These are phyloP conservation scores for Sebastes reedi DNA, from an alignment of 2,797 vertebrate species.

Conservation along the genomic window DNA sequence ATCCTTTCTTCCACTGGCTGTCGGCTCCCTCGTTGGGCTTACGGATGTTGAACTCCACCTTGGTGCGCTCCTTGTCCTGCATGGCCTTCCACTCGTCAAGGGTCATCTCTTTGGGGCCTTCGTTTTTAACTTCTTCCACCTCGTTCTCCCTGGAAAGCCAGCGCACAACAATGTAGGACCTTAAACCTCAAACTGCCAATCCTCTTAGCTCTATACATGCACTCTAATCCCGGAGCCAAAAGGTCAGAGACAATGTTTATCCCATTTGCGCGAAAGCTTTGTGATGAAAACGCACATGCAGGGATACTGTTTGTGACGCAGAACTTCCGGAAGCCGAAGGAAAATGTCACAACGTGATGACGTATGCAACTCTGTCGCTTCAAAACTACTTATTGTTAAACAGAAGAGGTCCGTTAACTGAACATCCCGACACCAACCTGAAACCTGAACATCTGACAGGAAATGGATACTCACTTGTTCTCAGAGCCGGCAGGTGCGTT, in stretches of 20 bases:
- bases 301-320: background rate
- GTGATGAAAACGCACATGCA: slow-evolving; percentile 7
- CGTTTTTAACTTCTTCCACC: slow-evolving; percentile 96
- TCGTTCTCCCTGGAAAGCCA: slow-evolving; percentile 92
- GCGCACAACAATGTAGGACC: slow-evolving; percentile 11
- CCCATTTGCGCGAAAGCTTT: slow-evolving; percentile 23
- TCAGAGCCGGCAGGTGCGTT: slow-evolving; percentile 92
- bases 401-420: background rate
- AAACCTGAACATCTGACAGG: background rate
- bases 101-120: slow-evolving; percentile 98
- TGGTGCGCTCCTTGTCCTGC: slow-evolving; percentile 98
- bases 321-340: background rate
- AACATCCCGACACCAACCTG: background rate
- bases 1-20: slow-evolving; percentile 99
- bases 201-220: slow-evolving; percentile 41
- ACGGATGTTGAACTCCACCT: slow-evolving; percentile 99
- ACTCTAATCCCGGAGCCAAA: slow-evolving; percentile 48
- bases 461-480: slow-evolving; percentile 91
- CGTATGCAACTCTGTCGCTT: too few species aligned
- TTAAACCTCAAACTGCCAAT: slow-evolving; percentile 23
- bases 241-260: slow-evolving; percentile 36
- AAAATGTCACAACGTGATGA: background rate
- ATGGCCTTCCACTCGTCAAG: slow-evolving; percentile 99
- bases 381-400: background rate
- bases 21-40: slow-evolving; percentile 98